A percentile compares a stretch with the other conserved stretches of the same genome.
phyloP scores from a whole-genome alignment of 2,888 invertebrate species.

The Melipona bicolor region DNA sequence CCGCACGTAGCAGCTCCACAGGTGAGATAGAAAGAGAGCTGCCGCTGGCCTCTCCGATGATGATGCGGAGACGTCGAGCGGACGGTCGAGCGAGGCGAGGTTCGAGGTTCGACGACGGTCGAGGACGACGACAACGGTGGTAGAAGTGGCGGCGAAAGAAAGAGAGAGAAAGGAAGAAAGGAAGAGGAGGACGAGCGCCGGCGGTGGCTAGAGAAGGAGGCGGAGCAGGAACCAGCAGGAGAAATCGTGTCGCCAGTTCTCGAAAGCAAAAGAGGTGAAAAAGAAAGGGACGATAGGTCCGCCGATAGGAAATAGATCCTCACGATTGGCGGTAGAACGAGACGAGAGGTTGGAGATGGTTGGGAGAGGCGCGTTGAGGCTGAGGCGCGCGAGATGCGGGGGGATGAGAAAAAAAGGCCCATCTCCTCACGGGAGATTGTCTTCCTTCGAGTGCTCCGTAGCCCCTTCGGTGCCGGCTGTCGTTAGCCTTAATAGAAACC shows the following conservation, averaged over 20 bases:
- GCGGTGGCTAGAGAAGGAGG: slow-evolving; percentile 44
- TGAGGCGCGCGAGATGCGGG: slow-evolving; percentile 26
- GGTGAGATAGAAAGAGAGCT: slow-evolving; percentile 57
- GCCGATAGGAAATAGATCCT: slow-evolving; percentile 83
- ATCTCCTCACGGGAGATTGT: slow-evolving; percentile 84
- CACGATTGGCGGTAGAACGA: slow-evolving; percentile 62
- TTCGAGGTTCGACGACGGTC: not conserved
- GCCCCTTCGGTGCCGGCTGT: slow-evolving; percentile 61
- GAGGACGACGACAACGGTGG: slow-evolving; percentile 12
- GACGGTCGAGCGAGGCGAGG: slow-evolving; percentile 11
- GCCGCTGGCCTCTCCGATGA: not conserved
- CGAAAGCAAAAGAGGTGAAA: slow-evolving; percentile 57
- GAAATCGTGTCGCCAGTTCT: slow-evolving; percentile 58
- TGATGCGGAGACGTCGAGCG: slow-evolving; percentile 5
- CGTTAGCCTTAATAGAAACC: slow-evolving; percentile 75
- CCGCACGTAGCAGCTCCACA: slow-evolving; percentile 44
- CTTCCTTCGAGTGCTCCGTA: slow-evolving; percentile 73
- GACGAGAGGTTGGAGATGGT: slow-evolving; percentile 34
- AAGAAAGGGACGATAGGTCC: slow-evolving; percentile 59
- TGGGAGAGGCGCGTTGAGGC: slow-evolving; percentile 26
- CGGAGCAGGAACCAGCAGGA: slow-evolving; percentile 47
- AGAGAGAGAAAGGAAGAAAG: slow-evolving; percentile 12
- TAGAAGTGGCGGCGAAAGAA: slow-evolving; percentile 3
- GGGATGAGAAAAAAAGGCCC: slow-evolving; percentile 70
- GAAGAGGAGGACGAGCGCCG: slow-evolving; percentile 11